Evolutionary conservation across 2,113 vertebrate genomes (phyloP).

Genomic region (Scalopus aquaticus): DNA sequence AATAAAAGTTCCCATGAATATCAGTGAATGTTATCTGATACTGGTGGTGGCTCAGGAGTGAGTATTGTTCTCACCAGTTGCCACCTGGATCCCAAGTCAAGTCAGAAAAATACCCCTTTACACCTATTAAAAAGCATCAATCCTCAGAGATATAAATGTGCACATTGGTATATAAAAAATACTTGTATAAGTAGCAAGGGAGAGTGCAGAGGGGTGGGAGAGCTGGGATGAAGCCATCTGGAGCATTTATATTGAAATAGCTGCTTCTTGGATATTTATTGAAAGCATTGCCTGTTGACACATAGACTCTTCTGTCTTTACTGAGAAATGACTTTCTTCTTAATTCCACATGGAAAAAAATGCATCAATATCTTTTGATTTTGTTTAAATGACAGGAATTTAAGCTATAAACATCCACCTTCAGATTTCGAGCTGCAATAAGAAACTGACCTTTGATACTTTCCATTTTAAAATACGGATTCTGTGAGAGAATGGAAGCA

Average conservation of each 20-base stretch:
- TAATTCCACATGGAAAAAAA: not conserved
- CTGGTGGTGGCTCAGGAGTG: not conserved
- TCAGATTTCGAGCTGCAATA: not conserved
- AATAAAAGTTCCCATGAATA: not conserved
- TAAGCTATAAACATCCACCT: not conserved
- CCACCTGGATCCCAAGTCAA: constrained; percentile 25
- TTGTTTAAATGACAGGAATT: not conserved
- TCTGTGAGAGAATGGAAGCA: not conserved
- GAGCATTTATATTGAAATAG: constrained; percentile 53
- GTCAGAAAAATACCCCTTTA: constrained; percentile 34
- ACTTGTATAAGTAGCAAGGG: not conserved
- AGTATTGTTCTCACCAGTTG: not conserved
- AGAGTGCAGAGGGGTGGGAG: not conserved
- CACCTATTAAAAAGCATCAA: not conserved
- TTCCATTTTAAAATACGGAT: not conserved
- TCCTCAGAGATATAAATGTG: not conserved
- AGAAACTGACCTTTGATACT: not conserved
- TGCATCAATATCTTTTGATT: not conserved
- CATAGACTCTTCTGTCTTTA: not conserved
- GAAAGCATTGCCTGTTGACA: constrained; percentile 7
- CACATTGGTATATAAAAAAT: not conserved
- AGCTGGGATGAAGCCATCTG: constrained; percentile 35
- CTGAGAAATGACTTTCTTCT: constrained; percentile 14
- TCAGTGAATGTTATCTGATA: not conserved
- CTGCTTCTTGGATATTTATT: constrained; percentile 30